Evolutionary conservation across 1,140 invertebrate species (phyloP).

Genomic region (Panagrolaimus sp.): DNA sequence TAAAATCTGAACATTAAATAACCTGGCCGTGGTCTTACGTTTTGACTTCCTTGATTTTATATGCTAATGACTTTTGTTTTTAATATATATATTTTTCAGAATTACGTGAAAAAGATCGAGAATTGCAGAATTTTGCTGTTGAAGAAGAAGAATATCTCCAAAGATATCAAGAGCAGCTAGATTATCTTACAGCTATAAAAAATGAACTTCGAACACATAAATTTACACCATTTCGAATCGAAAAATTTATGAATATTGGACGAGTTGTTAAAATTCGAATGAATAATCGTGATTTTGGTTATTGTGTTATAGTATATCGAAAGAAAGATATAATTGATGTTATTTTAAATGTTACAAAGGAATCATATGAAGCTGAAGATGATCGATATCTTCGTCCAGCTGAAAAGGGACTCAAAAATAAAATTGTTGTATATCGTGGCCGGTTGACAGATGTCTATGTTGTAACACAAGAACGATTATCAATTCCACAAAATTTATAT

Average conservation of each 20-base stretch:
- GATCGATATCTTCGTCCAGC: background rate
- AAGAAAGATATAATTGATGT: background rate
- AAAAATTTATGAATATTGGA: background rate
- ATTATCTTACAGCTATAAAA: background rate
- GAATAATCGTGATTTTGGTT: background rate
- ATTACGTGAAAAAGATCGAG: background rate
- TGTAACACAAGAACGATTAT: background rate
- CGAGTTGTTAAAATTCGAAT: background rate
- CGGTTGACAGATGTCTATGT: background rate
- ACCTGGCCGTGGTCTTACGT: no score
- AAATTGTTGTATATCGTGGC: background rate
- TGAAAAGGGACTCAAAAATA: background rate
- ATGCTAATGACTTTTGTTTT: no score
- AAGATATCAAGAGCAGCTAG: background rate
- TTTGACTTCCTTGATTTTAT: background rate
- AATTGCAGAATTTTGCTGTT: background rate
- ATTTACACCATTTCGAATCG: background rate
- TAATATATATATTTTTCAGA: no score
- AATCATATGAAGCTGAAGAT: background rate
- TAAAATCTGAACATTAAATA: no score
- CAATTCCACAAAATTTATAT: background rate
- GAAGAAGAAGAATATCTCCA: background rate
- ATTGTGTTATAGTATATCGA: background rate
- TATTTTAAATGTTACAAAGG: background rate
- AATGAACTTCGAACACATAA: background rate